Percentiles rank a stretch among this genome's conserved stretches.
Conservation (phyloP, 2,888 invertebrate genomes). For the Rhagonycha fulva region DNA sequence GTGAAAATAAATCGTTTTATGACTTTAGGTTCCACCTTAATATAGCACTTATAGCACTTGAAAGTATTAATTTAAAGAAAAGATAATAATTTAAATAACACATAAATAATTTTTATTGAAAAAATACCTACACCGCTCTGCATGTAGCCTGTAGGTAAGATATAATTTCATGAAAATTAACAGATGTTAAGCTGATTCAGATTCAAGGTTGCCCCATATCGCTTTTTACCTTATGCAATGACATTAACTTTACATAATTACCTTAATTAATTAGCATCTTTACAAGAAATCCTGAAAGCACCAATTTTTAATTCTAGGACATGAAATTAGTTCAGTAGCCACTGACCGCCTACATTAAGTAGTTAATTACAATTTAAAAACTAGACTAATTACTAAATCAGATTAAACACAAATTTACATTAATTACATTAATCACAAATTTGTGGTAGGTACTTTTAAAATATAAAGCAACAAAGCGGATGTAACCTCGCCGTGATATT, state of each 20-base stretch:
- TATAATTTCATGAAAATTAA: neutral
- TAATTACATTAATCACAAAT: neutral
- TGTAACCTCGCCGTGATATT: neutral
- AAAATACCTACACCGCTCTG: neutral
- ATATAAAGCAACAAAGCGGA: neutral
- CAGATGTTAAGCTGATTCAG: neutral
- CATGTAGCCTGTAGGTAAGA: neutral
- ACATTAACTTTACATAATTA: neutral
- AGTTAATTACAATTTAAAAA: neutral
- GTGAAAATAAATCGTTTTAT: neutral
- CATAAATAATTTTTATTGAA: neutral
- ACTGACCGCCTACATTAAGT: neutral
- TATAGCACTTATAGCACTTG: neutral
- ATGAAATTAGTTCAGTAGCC: neutral
- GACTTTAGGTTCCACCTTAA: neutral
- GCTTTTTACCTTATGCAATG: neutral
- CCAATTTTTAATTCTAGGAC: neutral
- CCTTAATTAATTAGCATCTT: neutral
- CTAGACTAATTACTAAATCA: neutral
- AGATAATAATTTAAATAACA: neutral
- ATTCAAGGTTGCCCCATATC: neutral
- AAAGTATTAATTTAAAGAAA: neutral
- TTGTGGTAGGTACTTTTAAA: neutral
- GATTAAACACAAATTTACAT: neutral
- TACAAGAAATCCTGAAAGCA: neutral